These are phyloP conservation scores for Melanotaenia pygmaea DNA, from an alignment of 2,797 vertebrate genomes.

Conservation along the genomic window DNA sequence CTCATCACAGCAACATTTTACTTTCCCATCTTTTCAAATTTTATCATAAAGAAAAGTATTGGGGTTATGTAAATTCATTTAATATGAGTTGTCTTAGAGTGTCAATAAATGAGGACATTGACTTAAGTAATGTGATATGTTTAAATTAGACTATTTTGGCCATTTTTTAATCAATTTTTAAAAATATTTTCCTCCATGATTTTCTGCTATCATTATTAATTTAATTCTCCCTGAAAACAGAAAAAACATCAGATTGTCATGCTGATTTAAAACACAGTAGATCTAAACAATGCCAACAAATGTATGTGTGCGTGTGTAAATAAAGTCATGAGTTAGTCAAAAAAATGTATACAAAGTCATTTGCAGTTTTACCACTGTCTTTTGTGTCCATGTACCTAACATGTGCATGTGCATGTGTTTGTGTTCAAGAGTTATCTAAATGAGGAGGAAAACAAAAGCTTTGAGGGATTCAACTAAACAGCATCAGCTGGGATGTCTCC, in stretches of 20 bases:
- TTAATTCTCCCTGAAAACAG: neutral
- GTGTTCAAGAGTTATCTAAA: constrained; percentile 31
- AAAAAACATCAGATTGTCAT: neutral
- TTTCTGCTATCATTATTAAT: neutral
- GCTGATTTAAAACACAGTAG: neutral
- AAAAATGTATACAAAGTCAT: constrained; percentile 8
- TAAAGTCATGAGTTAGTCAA: constrained; percentile 13
- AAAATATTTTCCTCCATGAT: neutral
- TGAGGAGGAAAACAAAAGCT: constrained; percentile 9
- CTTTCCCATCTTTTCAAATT: constrained; percentile 21
- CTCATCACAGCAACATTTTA: constrained; percentile 10
- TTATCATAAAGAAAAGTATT: constrained; percentile 8
- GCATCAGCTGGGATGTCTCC: constrained; percentile 25
- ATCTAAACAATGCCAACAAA: neutral
- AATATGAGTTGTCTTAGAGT: too few species aligned
- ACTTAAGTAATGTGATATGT: too few species aligned
- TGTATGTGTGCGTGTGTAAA: neutral
- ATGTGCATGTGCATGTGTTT: constrained; percentile 2
- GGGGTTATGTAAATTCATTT: too few species aligned
- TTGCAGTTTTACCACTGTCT: neutral
- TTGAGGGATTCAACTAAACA: constrained; percentile 53
- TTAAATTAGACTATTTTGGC: too few species aligned
- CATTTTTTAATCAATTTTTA: neutral
- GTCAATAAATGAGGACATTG: too few species aligned
- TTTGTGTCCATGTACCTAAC: constrained; percentile 11